Base-by-base conservation (phyloP, 30 jellyfish, hydroid and myxozoan species). In the Chrysaora quinquecirrha region DNA sequence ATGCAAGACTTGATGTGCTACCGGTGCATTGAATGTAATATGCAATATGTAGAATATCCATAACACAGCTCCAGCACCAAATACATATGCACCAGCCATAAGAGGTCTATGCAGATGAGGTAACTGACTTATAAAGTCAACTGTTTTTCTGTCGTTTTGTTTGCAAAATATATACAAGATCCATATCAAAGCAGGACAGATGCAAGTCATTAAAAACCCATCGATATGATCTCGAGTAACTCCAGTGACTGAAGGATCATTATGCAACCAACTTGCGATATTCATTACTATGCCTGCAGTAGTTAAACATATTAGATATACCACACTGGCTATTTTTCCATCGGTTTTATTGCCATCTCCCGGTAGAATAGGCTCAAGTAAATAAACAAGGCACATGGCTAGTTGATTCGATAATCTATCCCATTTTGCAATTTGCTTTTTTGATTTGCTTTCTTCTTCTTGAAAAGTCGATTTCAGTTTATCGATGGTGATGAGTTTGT, bases 241-340 rank as follows among this genome's bases (percentile, higher is more conserved):
- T 20, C 98, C 98, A 0, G 84, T 84, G 25, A 91, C 95, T 27
- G 64, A 65, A 18, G 81, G 66, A 80, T 91, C 98, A 38, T 24
- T 73, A 54, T 91, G 98, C 72, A 91, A 83, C 98, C 98, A 91
- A 43, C 95, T 76, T 16, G 98, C 89, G 18, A 86, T 58, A 62
- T 91, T 91, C 98, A 91, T 91, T 27, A 86, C 96, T 30, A 91
- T 91, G 10, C 98, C 98, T n/a, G 98, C 98, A 14, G 98, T 91
- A 12, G 98, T 91, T 21, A 91, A 87, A 74, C 98, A 91, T 2
- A 91, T 91, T 46, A 91, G 54, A 69, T 91, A 91, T 52, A 91
- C 98, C 28, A 91, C 95, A 54, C 98, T 91, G 11, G 98, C 96
- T 11, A 91, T 91, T 24, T 96, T 96, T 18, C 98, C 98, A 47